A percentile compares a stretch with the other conserved stretches of the same genome.
These are phyloP conservation scores for Crotalus viridis DNA, from an alignment of 2,113 vertebrate genomes.

Conservation along the genomic window DNA sequence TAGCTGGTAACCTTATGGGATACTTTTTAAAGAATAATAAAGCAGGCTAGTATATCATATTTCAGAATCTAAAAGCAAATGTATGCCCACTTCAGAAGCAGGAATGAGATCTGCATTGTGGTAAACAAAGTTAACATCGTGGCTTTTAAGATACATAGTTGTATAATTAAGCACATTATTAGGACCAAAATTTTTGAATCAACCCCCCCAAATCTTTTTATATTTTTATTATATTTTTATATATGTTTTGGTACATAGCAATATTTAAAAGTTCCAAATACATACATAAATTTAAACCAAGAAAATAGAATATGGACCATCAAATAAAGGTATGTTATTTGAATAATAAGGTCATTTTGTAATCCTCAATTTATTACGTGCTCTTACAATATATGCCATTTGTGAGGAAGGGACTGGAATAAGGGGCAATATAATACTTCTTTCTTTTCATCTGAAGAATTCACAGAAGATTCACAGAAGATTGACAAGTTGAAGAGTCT, in stretches of 20 bases:
- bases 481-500: not conserved
- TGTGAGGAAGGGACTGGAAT: not conserved
- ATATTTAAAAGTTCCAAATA: not conserved
- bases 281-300: not conserved
- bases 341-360: not conserved
- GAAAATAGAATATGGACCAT: not conserved
- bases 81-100: not conserved
- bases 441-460: not conserved
- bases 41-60: not conserved
- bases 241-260: not conserved
- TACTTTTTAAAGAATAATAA: not conserved
- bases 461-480: not conserved
- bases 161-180: not conserved
- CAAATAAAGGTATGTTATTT: not conserved
- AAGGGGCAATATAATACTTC: not conserved
- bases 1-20: not conserved
- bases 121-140: not conserved
- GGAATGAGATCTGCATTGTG: not conserved
- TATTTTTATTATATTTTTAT: not conserved
- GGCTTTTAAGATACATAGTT: not conserved
- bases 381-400: not conserved
- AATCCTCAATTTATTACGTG: not conserved
- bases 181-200: not conserved
- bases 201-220: not conserved
- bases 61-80: not conserved